Evolutionary conservation across 2,888 invertebrate species (phyloP).

Genomic region (Poecilobothrus nobilitatus): DNA sequence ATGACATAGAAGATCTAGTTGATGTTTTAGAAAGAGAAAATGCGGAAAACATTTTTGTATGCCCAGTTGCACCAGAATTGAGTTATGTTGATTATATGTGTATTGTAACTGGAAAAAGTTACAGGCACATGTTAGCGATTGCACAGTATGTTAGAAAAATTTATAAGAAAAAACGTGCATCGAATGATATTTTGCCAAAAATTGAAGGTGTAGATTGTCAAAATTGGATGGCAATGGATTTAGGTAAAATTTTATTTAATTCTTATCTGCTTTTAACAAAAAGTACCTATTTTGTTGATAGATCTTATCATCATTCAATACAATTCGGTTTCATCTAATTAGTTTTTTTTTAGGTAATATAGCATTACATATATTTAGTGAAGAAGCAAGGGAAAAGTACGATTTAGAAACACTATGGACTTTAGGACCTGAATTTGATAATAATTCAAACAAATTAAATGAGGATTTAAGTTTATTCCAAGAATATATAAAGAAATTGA

Average conservation of each 20-base stretch:
- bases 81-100: slow-evolving; percentile 81
- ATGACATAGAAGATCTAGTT: slow-evolving; percentile 79
- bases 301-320: background rate
- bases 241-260: slow-evolving; percentile 53
- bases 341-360: slow-evolving; percentile 67
- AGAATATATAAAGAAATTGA: slow-evolving; percentile 53
- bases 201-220: slow-evolving; percentile 68
- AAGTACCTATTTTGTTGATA: background rate
- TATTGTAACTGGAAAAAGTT: slow-evolving; percentile 65
- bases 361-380: slow-evolving; percentile 77
- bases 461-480: slow-evolving; percentile 59
- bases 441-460: slow-evolving; percentile 52
- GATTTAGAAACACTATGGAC: slow-evolving; percentile 90
- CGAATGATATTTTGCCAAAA: slow-evolving; percentile 58
- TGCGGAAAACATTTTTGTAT: slow-evolving; percentile 72
- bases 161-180: slow-evolving; percentile 61
- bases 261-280: background rate
- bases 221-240: slow-evolving; percentile 85
- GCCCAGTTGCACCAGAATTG: slow-evolving; percentile 60
- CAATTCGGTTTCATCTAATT: background rate
- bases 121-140: slow-evolving; percentile 63
- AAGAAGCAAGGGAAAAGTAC: slow-evolving; percentile 58
- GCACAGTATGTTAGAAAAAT: slow-evolving; percentile 67
- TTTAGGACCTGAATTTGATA: slow-evolving; percentile 73
- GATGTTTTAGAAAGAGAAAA: slow-evolving; percentile 67